Base-by-base conservation (phyloP, 2,797 vertebrate genomes). In the Ceyx erithaca region DNA sequence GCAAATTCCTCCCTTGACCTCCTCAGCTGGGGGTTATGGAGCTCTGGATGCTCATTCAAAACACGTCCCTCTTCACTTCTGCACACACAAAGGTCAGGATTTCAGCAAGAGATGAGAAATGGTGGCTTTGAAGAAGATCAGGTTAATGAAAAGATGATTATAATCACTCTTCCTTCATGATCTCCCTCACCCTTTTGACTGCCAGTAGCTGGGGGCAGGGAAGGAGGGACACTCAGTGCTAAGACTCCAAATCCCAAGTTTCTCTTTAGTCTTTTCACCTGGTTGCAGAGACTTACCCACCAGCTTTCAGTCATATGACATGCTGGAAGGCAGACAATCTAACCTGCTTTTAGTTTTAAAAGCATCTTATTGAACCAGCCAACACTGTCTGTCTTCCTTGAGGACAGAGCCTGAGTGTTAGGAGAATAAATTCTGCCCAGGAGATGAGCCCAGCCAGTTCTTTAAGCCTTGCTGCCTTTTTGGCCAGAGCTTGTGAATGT, bases 271-370 rank as follows among this genome's bases (percentile, higher is more conserved):
- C 51, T 75, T 51, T 71, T 71, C 79, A 85, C 23, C 37, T 3
- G 41, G 17, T 85, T 7, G 9, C 62, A 87, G 40, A 73, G 25
- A 40, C 26, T 54, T 21, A n/a, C 22, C 57, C 30, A 1, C 10
- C 67, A 54, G 45, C 63, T 90, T 59, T 33, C 63, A 82, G 66
- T 58, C 33, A 20, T 14, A 18, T 1, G 1, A 52, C 61, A 69
- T 40, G 31, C 12, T 9, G 4, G 14, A 78, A 51, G 37, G 58
- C 25, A 90, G 54, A 61, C 48, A 77, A 81, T 31, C 71, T 62
- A 37, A 80, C 80, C n/a, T 78, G 49, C 52, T 87, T 83, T 81
- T 72, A 73, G 70, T 81, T 92, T 59, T 64, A 85, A 71, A 43
- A 69, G 49, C 10, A 8, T 12, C 52, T 64, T 54, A 72, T 4